Percentiles rank a stretch among this genome's conserved stretches.
Conservation (phyloP, 30 jellyfish, hydroid and myxozoan genomes). For the Rhopilema esculentum region DNA sequence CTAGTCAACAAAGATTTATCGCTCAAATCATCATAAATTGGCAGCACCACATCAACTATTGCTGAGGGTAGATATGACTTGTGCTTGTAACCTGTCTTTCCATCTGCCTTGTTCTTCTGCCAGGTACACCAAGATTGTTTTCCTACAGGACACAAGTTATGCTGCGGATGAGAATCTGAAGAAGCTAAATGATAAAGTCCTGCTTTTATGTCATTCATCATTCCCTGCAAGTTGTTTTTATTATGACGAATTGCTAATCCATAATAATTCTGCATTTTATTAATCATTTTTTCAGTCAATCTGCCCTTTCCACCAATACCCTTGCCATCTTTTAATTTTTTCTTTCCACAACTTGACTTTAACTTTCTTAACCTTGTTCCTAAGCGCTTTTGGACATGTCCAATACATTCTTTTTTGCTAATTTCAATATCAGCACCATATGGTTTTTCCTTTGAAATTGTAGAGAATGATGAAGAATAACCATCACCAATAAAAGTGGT, state of each 20-base stretch:
- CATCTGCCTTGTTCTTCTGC: constrained; percentile 55
- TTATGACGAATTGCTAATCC: constrained; percentile 67
- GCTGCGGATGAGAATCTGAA: constrained; percentile 25
- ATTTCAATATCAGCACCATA: constrained; percentile 17
- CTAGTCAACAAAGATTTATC: neutral
- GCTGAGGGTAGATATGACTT: constrained; percentile 47
- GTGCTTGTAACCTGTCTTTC: constrained; percentile 14
- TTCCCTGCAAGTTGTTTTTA: constrained; percentile 39
- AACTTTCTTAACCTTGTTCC: constrained; percentile 46
- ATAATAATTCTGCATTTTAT: constrained; percentile 39
- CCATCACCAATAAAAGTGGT: constrained; percentile 52
- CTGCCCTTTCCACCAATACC: constrained; percentile 67
- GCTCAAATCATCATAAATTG: constrained; percentile 42
- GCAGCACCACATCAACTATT: constrained; percentile 10
- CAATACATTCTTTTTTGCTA: constrained; percentile 61
- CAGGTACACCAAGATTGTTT: constrained; percentile 39
- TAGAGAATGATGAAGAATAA: constrained; percentile 21
- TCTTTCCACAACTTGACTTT: neutral
- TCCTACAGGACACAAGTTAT: constrained; percentile 59
- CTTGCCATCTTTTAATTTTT: constrained; percentile 1
- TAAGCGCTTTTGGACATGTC: constrained; percentile 67
- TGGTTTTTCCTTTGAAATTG: constrained; percentile 12
- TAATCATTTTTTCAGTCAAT: constrained; percentile 44
- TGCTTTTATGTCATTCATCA: constrained; percentile 51
- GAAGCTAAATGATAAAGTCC: constrained; percentile 64